Evolutionary conservation across 2,797 vertebrate genomes (phyloP).

Genomic region (Chiroxiphia lanceolata): DNA sequence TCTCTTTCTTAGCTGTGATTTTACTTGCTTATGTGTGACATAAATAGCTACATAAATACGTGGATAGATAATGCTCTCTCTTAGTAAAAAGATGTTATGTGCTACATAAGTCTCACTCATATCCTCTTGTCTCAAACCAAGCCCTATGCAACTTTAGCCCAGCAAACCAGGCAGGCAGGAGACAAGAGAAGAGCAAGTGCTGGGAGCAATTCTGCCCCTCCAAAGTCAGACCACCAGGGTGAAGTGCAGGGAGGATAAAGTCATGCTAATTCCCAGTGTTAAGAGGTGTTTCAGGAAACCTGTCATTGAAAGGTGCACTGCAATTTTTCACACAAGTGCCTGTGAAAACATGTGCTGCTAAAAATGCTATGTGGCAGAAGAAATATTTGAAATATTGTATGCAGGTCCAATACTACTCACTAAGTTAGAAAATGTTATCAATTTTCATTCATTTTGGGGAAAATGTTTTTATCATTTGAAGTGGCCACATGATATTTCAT

Average conservation of each 20-base stretch:
- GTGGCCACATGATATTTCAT: not conserved
- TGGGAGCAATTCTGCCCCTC: not conserved
- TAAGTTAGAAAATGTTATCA: not conserved
- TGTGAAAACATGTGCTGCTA: not conserved
- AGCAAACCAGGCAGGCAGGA: rapidly evolving
- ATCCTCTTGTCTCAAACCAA: not conserved
- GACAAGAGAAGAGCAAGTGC: not conserved
- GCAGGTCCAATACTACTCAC: not conserved
- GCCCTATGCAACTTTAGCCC: not conserved
- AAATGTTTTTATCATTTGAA: not conserved
- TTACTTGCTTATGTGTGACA: not conserved
- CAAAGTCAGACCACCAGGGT: not conserved
- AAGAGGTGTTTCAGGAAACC: not conserved
- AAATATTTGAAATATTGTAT: not conserved
- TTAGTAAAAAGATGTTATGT: not conserved
- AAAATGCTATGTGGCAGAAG: not conserved
- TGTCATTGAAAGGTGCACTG: not conserved
- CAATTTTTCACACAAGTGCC: not conserved
- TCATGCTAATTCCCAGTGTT: not conserved
- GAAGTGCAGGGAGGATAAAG: not conserved
- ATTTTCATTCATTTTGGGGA: not conserved
- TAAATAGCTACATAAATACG: not conserved
- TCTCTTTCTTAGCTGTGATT: not conserved
- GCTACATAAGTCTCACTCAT: not conserved
- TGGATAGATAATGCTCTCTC: not conserved